Evolutionary conservation across 1,140 invertebrate species (phyloP).

Genomic region (Drosophila pseudoobscura): DNA sequence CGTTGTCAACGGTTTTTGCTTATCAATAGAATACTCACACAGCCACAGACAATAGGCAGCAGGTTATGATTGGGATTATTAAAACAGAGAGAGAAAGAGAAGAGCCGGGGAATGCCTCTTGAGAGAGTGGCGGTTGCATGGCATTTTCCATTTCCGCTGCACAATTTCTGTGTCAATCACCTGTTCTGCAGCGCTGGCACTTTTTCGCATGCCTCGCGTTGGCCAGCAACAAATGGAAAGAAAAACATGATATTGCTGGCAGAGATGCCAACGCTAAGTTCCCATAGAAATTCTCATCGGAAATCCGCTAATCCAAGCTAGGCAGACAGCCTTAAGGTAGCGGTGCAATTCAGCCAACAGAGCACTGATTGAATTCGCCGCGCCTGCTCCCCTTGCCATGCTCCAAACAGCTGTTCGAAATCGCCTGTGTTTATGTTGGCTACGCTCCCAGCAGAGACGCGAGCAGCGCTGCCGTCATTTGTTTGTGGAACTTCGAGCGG

Average conservation of each 20-base stretch:
- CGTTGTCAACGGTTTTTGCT: slow-evolving; percentile 71
- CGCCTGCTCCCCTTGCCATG: slow-evolving; percentile 17
- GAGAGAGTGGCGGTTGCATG: slow-evolving; percentile 22
- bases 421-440: slow-evolving; percentile 49
- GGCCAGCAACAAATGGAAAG: slow-evolving; percentile 22
- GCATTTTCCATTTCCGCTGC: slow-evolving; percentile 57
- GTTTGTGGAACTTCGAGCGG: slow-evolving; percentile 37
- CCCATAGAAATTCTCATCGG: slow-evolving; percentile 29
- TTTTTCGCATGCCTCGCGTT: slow-evolving; percentile 35
- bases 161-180: slow-evolving; percentile 74
- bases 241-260: slow-evolving; percentile 38
- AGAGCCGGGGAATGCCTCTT: not conserved
- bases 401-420: slow-evolving; percentile 35
- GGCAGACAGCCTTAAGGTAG: too few species aligned
- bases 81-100: slow-evolving; percentile 15
- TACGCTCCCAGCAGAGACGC: slow-evolving; percentile 1
- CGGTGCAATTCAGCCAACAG: not conserved
- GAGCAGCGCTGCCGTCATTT: slow-evolving; percentile 38
- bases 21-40: slow-evolving; percentile 55
- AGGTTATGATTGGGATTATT: slow-evolving; percentile 27
- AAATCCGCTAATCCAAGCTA: not conserved
- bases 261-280: slow-evolving; percentile 32
- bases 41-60: slow-evolving; percentile 16
- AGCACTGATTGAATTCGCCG: slow-evolving; percentile 25
- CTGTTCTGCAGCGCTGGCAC: slow-evolving; percentile 64